Evolutionary conservation across 2,888 invertebrate species (phyloP), one percentile per base, ranked within the genome.

Genomic region (Chouioia cunea): DNA sequence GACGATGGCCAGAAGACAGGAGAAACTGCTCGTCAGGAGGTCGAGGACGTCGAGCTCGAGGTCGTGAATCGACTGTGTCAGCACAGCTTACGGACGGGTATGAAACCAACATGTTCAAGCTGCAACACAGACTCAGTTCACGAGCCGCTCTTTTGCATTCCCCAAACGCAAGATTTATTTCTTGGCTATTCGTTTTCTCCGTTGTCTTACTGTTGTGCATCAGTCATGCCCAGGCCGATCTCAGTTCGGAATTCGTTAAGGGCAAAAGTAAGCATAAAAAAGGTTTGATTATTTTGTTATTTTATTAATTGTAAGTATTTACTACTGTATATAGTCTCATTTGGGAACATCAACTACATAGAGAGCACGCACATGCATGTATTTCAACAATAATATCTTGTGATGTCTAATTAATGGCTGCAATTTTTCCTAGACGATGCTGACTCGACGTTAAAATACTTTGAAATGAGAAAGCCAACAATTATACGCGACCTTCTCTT

Each of bases 231-330:
- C 20, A 2, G 3, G 81, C 82, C 62, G 83, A 85, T 67, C 80
- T 82, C 76, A 82, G 88, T 79, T 91, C 91, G 78, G 92, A 92
- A 84, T 92, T 92, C 85, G 92, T 92, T 85, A 92, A 92, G 86
- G 92, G 92, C 85, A 93, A 92, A 87, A 92, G 92, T 92, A 90
- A 92, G 92, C 91, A 74, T 62, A 22, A 15, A 6, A 2, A 18
- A 16, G 50, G 15, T 43, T 22, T 16, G 63, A 18, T 1, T 22
- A 12, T 46, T 6, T 4, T 18, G 2, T 14, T 14, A 2, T 22
- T 22, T 56, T 0, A 22, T 15, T 47, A 54, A 4, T 47, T 60
- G 36, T 62, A 50, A 43, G 56, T 4, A 60, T 22, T 47, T 15
- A 27, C 27, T 62, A 48, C n/a, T n/a, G n/a, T n/a, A 50, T 50